Evolutionary conservation across 37 sponge, comb jelly and placozoan genomes (phyloP).

Genomic region (Beroe forskalii): DNA sequence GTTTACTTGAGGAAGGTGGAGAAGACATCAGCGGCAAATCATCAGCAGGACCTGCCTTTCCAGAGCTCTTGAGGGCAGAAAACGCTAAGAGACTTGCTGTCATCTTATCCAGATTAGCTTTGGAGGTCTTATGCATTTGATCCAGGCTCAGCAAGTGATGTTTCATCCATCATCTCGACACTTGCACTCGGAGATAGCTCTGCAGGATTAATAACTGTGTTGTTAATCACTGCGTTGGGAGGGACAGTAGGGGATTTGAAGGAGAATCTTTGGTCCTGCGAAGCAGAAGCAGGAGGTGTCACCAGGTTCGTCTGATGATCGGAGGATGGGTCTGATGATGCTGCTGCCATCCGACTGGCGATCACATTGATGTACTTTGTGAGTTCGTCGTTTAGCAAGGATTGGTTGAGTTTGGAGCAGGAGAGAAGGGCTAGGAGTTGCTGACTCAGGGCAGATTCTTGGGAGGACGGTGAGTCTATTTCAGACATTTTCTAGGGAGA

Average conservation of each 20-base stretch:
- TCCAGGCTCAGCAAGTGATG: not conserved
- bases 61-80: not conserved
- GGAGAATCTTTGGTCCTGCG: not conserved
- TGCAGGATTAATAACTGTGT: too few relatives aligned
- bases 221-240: too few relatives aligned
- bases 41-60: not conserved
- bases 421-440: not conserved
- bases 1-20: too few relatives aligned
- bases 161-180: not conserved
- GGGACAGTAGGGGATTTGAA: not conserved
- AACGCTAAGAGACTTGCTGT: not conserved
- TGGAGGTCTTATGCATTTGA: not conserved
- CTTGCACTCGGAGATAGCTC: not conserved
- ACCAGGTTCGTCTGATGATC: not conserved
- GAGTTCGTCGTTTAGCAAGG: not conserved
- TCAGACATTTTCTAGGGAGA: too few relatives aligned
- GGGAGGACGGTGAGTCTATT: too few relatives aligned
- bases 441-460: not conserved
- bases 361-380: slow-evolving; percentile 17
- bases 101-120: not conserved
- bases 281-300: not conserved
- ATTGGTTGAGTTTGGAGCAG: not conserved
- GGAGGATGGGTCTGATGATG: not conserved
- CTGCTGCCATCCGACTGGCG: not conserved
- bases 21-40: not conserved